phyloP scores from a whole-genome alignment of 2,888 invertebrate species.

The Idaea straminata region DNA sequence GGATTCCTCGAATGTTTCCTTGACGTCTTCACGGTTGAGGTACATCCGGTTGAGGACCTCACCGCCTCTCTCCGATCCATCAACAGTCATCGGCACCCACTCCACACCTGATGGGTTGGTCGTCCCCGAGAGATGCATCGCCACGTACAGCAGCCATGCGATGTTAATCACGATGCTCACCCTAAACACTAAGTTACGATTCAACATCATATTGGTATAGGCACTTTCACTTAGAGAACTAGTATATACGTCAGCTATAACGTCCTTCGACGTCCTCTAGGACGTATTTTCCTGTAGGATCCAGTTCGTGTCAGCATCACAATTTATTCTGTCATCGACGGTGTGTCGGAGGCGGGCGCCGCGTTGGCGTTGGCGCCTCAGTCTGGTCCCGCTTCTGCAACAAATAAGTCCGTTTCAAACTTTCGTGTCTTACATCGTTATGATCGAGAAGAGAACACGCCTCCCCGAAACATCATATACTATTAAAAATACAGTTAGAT shows the following conservation, averaged over 20 bases:
- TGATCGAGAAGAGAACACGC: not conserved
- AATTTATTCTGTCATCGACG: slow-evolving; percentile 75
- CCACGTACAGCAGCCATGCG: slow-evolving; percentile 85
- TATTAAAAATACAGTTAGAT: slow-evolving; percentile 12
- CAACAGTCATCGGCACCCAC: slow-evolving; percentile 63
- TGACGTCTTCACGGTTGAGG: slow-evolving; percentile 45
- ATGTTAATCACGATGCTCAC: slow-evolving; percentile 88
- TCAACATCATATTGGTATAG: slow-evolving; percentile 67
- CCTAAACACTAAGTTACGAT: slow-evolving; percentile 85
- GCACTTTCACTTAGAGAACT: slow-evolving; percentile 68
- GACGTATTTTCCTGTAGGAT: slow-evolving; percentile 76
- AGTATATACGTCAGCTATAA: slow-evolving; percentile 49
- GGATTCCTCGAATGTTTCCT: slow-evolving; percentile 49
- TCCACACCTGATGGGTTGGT: slow-evolving; percentile 47
- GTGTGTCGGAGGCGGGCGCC: slow-evolving; percentile 61
- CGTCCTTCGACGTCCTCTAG: slow-evolving; percentile 79
- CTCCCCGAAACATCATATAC: not conserved
- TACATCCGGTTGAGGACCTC: slow-evolving; percentile 44
- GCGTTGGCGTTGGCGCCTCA: slow-evolving; percentile 47
- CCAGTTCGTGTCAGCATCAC: slow-evolving; percentile 76
- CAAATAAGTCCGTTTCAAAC: slow-evolving; percentile 34
- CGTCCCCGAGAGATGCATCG: slow-evolving; percentile 79
- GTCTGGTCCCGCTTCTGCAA: slow-evolving; percentile 55
- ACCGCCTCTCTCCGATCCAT: slow-evolving; percentile 55
- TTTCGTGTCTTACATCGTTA: slow-evolving; percentile 1